Percentiles rank a stretch among this genome's conserved stretches.
Conservation (phyloP, 2,797 vertebrate genomes). For the Manis pentadactyla region DNA sequence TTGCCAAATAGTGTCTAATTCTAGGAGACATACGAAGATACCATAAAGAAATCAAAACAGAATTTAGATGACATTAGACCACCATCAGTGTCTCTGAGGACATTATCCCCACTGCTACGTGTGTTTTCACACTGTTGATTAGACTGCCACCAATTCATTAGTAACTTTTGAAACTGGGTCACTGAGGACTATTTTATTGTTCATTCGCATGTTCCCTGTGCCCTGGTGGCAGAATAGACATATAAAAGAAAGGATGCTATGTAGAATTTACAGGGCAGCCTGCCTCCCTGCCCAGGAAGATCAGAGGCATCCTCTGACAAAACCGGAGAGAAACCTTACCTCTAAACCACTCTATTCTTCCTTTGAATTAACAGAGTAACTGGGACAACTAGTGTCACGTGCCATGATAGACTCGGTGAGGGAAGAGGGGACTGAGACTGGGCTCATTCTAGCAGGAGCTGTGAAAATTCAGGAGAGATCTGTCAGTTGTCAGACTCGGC, state of each 20-base stretch:
- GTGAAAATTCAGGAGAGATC: neutral
- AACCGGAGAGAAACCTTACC: neutral
- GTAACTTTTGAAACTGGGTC: constrained; percentile 37
- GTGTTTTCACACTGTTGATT: constrained; percentile 43
- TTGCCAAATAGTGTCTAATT: neutral
- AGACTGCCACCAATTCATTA: neutral
- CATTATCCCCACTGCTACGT: neutral
- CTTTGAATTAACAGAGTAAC: neutral
- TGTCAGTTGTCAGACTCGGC: neutral
- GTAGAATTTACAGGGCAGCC: neutral
- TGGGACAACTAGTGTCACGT: neutral
- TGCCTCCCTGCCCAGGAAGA: neutral
- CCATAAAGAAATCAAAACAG: neutral
- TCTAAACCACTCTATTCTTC: neutral
- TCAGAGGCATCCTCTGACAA: neutral
- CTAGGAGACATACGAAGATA: neutral
- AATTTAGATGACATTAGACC: constrained; percentile 1
- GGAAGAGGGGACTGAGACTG: neutral
- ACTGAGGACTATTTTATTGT: constrained; percentile 47
- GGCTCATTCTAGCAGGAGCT: neutral
- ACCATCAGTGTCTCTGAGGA: constrained; percentile 32
- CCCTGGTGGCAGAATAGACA: neutral
- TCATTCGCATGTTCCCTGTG: neutral
- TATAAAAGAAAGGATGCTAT: constrained; percentile 31
- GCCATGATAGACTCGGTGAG: neutral